Conservation (phyloP, 2,797 vertebrate genomes). For the Chaetophractus vellerosus region DNA sequence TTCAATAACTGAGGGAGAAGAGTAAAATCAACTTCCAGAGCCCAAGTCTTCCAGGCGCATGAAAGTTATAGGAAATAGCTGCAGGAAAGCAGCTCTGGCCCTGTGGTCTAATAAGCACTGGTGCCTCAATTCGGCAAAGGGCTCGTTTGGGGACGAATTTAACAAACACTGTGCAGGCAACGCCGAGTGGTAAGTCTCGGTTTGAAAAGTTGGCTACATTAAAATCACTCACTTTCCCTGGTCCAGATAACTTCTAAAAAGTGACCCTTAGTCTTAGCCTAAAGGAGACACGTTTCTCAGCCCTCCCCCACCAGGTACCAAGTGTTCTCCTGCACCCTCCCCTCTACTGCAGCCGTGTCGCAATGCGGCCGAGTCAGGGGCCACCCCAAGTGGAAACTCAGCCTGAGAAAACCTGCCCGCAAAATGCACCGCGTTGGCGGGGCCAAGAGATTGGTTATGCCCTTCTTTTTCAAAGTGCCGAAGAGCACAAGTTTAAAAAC, state of each 20-base stretch:
- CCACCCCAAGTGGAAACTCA: neutral
- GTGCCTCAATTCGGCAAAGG: conserved; percentile 42
- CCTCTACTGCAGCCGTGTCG: no score
- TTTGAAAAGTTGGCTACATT: conserved; percentile 73
- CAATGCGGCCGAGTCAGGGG: neutral
- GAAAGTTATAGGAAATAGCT: neutral
- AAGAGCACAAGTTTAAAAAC: conserved; percentile 12
- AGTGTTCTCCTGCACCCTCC: neutral
- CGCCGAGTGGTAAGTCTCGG: conserved; percentile 8
- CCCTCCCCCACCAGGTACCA: neutral
- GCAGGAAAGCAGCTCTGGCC: neutral
- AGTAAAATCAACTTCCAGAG: neutral
- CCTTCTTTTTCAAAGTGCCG: conserved; percentile 35
- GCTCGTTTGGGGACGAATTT: neutral
- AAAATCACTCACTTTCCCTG: neutral
- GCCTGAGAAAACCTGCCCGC: conserved; percentile 9
- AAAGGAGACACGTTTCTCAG: neutral
- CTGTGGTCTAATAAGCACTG: neutral
- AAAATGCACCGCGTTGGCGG: neutral
- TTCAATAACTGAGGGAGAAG: conserved; percentile 7
- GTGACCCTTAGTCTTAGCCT: neutral
- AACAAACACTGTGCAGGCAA: conserved; percentile 38
- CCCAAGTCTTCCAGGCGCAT: neutral
- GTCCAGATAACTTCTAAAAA: neutral
- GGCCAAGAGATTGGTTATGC: neutral